Conservation (phyloP, 2,113 vertebrate species). For the Clarias gariepinus region DNA sequence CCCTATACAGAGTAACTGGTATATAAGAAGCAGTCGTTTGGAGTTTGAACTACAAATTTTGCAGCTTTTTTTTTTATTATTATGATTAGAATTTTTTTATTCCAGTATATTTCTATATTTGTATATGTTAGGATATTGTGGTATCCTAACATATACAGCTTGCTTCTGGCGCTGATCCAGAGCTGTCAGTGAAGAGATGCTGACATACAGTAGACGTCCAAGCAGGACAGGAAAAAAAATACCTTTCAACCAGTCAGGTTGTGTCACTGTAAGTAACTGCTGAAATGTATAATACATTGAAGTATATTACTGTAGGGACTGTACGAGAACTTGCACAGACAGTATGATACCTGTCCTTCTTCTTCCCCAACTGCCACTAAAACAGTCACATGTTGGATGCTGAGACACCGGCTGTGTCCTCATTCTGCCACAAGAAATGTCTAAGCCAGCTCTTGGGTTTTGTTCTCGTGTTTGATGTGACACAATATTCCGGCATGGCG, state of each 20-base stretch:
- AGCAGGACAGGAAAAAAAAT: not conserved
- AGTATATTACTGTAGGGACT: not conserved
- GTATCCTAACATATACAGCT: too few species aligned
- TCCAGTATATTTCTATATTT: not conserved
- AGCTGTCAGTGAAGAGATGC: not conserved
- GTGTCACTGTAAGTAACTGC: conserved; percentile 12
- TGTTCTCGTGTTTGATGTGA: conserved; percentile 6
- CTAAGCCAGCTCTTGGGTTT: conserved; percentile 17
- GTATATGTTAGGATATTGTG: not conserved
- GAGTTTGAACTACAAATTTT: not conserved
- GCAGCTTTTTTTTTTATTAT: not conserved
- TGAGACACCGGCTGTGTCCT: conserved; percentile 35
- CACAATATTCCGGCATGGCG: not conserved
- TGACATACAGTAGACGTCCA: not conserved
- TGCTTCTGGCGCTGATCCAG: not conserved
- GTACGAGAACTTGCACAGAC: not conserved
- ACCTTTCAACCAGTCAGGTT: not conserved
- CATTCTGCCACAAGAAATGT: conserved; percentile 37
- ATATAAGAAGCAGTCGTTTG: not conserved
- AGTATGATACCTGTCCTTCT: not conserved
- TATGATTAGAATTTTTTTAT: not conserved
- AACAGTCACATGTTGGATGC: conserved; percentile 32
- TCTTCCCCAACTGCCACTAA: not conserved
- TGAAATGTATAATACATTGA: conserved; percentile 18
- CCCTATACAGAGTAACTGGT: not conserved